Evolutionary conservation across 92 coral and sea anemone species (phyloP).

Genomic region (Pocillopora grandis): DNA sequence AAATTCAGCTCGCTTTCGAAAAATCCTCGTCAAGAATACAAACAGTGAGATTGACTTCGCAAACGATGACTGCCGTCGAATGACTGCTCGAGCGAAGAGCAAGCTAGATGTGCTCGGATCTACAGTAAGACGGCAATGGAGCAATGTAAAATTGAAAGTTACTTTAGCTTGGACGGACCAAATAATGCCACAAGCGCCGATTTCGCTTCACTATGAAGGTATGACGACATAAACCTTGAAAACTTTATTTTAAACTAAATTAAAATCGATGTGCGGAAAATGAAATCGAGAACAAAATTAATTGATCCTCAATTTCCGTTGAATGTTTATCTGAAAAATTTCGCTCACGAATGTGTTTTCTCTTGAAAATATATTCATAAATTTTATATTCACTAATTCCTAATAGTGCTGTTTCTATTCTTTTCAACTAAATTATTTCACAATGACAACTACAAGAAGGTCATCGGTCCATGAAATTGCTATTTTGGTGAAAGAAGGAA

Average conservation of each 20-base stretch:
- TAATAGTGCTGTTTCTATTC: too few relatives aligned
- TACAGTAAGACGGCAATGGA: conserved; percentile 68
- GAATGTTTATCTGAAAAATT: too few relatives aligned
- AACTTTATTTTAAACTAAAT: background rate
- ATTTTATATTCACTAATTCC: too few relatives aligned
- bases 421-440: background rate
- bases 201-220: conserved; percentile 96
- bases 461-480: background rate
- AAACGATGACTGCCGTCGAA: conserved; percentile 84
- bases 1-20: conserved; percentile 83
- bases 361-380: too few relatives aligned
- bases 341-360: too few relatives aligned
- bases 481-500: background rate
- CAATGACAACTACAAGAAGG: background rate
- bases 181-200: conserved; percentile 37
- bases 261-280: too few relatives aligned
- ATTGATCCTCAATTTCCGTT: too few relatives aligned
- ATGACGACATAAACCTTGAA: background rate
- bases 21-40: conserved; percentile 84
- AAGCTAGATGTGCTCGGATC: conserved; percentile 88
- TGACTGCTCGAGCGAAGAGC: conserved; percentile 91
- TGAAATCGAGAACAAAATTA: too few relatives aligned
- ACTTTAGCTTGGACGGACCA: conserved; percentile 92
- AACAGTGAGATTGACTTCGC: conserved; percentile 64
- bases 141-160: conserved; percentile 56